Conservation (phyloP, 2,797 vertebrate genomes). For the Eleutherodactylus coqui region DNA sequence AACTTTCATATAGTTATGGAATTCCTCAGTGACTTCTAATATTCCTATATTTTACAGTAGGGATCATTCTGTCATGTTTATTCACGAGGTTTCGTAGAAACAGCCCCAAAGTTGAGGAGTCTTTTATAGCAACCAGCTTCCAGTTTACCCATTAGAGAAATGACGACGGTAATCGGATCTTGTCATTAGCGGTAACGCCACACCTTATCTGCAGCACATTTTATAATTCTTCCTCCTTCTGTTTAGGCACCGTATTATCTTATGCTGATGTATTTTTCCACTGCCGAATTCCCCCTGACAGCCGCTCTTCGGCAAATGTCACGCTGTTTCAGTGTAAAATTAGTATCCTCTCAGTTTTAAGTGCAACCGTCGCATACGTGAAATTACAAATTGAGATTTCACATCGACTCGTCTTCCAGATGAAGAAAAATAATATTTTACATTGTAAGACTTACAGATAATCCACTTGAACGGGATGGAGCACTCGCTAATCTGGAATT, state of each 20-base stretch:
- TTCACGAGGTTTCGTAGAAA: background rate
- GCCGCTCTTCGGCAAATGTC: background rate
- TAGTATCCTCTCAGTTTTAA: slow-evolving; percentile 32
- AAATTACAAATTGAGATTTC: slow-evolving; percentile 52
- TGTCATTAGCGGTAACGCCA: background rate
- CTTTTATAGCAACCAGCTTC: background rate
- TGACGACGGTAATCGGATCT: too few species aligned
- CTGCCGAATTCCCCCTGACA: slow-evolving; percentile 8
- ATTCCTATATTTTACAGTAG: background rate
- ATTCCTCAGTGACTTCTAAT: background rate
- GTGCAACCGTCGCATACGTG: slow-evolving; percentile 19
- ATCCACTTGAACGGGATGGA: slow-evolving; percentile 49
- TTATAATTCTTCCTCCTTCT: background rate
- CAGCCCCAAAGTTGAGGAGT: background rate
- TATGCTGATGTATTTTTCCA: background rate
- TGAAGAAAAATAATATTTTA: slow-evolving; percentile 33
- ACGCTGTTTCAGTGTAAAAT: slow-evolving; percentile 6
- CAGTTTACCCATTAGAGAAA: background rate
- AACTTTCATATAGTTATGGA: background rate
- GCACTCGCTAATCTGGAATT: slow-evolving; percentile 59
- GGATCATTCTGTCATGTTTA: background rate
- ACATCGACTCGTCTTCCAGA: slow-evolving; percentile 25
- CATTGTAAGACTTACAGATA: slow-evolving; percentile 43
- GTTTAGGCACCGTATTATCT: background rate
- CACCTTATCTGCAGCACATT: background rate